Percentiles rank a stretch among this genome's conserved stretches.
Evolutionary conservation across 2,797 vertebrate genomes (phyloP).

Genomic region (Sebastes aleutianus): DNA sequence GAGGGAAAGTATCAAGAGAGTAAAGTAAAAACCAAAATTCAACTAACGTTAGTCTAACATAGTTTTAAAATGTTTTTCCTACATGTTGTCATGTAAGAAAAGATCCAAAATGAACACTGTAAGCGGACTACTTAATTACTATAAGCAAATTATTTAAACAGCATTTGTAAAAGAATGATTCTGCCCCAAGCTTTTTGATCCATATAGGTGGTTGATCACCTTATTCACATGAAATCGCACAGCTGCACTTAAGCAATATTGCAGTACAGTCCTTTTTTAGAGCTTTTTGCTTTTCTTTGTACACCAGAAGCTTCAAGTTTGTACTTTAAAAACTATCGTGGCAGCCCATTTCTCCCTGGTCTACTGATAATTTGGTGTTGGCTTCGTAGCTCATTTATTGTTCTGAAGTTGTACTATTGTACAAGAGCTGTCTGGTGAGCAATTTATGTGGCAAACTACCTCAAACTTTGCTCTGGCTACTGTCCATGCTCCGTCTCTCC

Average conservation of each 20-base stretch:
- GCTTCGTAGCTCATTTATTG: neutral
- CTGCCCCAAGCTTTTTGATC: too few species aligned
- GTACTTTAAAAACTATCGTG: neutral
- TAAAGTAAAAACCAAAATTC: too few species aligned
- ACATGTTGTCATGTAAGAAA: too few species aligned
- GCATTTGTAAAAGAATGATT: too few species aligned
- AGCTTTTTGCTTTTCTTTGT: neutral
- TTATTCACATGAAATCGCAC: neutral
- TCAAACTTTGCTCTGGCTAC: slow-evolving; percentile 35
- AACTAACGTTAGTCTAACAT: too few species aligned
- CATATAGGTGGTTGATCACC: neutral
- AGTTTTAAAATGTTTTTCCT: too few species aligned
- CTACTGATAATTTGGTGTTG: neutral
- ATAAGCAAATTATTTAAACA: too few species aligned
- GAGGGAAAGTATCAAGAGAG: too few species aligned
- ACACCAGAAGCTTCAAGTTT: neutral
- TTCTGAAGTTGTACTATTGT: neutral
- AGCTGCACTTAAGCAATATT: neutral
- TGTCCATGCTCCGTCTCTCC: slow-evolving; percentile 5
- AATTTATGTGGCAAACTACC: neutral
- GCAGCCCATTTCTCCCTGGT: neutral
- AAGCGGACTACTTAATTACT: too few species aligned
- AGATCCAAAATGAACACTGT: too few species aligned
- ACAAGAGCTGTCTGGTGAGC: neutral
- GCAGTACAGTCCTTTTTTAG: neutral